Evolutionary conservation across 2,888 invertebrate genomes (phyloP).

Genomic region (Epirrhoe tristata): DNA sequence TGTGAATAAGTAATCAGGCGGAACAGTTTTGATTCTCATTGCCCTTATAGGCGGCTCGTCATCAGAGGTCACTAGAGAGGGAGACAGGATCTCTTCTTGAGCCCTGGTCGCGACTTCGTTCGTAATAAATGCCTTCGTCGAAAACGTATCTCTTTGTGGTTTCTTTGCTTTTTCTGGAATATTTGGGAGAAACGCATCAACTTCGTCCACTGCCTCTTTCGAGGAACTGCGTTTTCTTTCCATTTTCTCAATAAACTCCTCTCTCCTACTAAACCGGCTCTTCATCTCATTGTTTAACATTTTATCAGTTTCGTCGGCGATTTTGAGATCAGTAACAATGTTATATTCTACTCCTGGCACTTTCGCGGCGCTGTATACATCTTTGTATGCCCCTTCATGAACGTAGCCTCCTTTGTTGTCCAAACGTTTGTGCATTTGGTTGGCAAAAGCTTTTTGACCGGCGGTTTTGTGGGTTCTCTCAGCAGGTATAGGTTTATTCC

Average conservation of each 20-base stretch:
- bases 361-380: conserved; percentile 78
- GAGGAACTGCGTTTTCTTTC: conserved; percentile 72
- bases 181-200: conserved; percentile 28
- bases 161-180: conserved; percentile 66
- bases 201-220: conserved; percentile 71
- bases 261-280: conserved; percentile 70
- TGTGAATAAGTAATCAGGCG: conserved; percentile 70
- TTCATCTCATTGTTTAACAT: conserved; percentile 77
- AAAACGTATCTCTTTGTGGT: conserved; percentile 75
- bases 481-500: conserved; percentile 72
- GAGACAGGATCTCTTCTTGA: conserved; percentile 63
- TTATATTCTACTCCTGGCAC: conserved; percentile 78
- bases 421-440: conserved; percentile 81
- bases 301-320: conserved; percentile 80
- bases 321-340: conserved; percentile 78
- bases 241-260: conserved; percentile 70
- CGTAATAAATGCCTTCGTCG: conserved; percentile 75
- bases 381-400: conserved; percentile 80
- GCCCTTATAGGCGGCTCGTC: conserved; percentile 70
- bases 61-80: conserved; percentile 66
- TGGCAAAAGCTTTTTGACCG: conserved; percentile 80
- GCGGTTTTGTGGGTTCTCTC: conserved; percentile 78
- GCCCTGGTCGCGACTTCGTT: conserved; percentile 67
- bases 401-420: conserved; percentile 82
- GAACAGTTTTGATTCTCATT: conserved; percentile 68